These are phyloP conservation scores for Macaca mulatta DNA, from an alignment of 2,113 vertebrate species.

Conservation along the genomic window DNA sequence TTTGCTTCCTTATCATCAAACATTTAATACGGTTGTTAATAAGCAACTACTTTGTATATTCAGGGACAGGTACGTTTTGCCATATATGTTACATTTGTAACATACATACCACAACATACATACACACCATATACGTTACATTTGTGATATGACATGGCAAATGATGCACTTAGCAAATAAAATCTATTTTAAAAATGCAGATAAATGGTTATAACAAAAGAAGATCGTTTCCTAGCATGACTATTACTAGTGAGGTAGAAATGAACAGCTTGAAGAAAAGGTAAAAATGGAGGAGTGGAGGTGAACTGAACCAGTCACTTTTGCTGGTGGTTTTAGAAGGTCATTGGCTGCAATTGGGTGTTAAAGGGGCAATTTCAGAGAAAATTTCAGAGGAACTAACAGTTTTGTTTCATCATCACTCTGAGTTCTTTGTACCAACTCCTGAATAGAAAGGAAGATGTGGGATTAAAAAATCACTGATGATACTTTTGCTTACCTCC, in stretches of 20 bases:
- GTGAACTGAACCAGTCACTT: background rate
- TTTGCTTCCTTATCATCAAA: background rate
- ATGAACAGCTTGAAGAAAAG: background rate
- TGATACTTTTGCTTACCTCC: background rate
- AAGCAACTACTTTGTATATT: background rate
- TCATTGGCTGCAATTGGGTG: background rate
- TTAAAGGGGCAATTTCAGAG: background rate
- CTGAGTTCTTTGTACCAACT: background rate
- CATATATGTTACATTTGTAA: background rate
- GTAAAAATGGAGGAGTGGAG: background rate
- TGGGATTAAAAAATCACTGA: background rate
- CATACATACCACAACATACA: too few relatives aligned
- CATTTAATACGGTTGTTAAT: background rate
- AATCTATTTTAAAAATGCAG: background rate
- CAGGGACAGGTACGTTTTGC: background rate
- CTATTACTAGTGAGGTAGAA: background rate
- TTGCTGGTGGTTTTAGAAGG: background rate
- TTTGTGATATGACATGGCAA: background rate
- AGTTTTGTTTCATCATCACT: background rate
- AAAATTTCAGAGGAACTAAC: background rate
- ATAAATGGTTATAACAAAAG: background rate
- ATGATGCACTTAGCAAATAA: background rate
- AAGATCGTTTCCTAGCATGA: background rate
- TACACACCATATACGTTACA: background rate
- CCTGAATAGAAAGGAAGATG: background rate